Conservation (phyloP, 2,797 vertebrate genomes). For the Myotis planiceps region DNA sequence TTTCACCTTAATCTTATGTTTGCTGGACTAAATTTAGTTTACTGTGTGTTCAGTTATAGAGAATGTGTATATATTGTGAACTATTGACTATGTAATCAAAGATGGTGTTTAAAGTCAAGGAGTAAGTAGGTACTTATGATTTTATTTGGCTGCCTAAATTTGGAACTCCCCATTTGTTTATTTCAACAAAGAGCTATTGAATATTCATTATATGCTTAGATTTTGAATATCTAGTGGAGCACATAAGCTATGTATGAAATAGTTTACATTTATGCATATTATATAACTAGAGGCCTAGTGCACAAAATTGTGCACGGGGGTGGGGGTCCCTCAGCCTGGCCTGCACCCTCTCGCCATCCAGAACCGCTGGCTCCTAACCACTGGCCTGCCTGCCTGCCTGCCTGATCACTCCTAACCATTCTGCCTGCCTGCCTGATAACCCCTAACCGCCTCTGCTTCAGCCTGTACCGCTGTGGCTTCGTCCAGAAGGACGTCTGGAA, state of each 20-base stretch:
- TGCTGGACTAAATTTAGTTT: not conserved
- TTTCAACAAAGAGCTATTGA: slow-evolving; percentile 25
- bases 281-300: not conserved
- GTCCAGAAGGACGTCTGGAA: too few species aligned
- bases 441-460: too few species aligned
- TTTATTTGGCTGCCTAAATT: slow-evolving; percentile 27
- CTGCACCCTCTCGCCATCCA: too few species aligned
- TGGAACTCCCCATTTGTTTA: not conserved
- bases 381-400: too few species aligned
- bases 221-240: not conserved
- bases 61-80: not conserved
- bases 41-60: not conserved
- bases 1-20: slow-evolving; percentile 24
- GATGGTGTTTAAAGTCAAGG: not conserved
- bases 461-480: too few species aligned
- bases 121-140: not conserved
- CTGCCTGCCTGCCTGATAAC: too few species aligned
- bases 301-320: too few species aligned
- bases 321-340: too few species aligned
- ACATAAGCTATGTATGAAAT: not conserved
- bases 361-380: too few species aligned
- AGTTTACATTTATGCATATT: not conserved
- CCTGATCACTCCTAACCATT: too few species aligned
- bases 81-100: not conserved
- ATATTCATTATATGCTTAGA: not conserved